Evolutionary conservation across 2,888 invertebrate genomes (phyloP), one percentile per base, ranked within the genome.

Genomic region (Caenorhabditis sp.): DNA sequence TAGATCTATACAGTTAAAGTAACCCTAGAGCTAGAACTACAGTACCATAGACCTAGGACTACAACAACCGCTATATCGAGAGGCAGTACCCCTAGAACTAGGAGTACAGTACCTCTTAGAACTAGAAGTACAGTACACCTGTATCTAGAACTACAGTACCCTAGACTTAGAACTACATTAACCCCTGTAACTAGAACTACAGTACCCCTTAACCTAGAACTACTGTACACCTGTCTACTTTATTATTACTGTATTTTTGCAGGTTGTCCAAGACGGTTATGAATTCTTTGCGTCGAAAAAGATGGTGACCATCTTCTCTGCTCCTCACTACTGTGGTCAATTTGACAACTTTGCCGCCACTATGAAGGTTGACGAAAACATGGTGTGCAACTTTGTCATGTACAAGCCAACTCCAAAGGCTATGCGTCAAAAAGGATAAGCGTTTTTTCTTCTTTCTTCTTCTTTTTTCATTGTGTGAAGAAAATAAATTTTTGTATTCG

Each of bases 191-290:
- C n/a, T n/a, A n/a, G n/a, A n/a, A n/a, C n/a, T n/a, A n/a, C n/a
- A n/a, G n/a, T n/a, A n/a, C n/a, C n/a, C 49, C 23, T n/a, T 1
- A 53, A 49, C 3, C 26, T n/a, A 59, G 17, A 63, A 17, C n/a
- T 31, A 25, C 10, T 7, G 21, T 3, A 56, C n/a, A 57, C 17
- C 25, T n/a, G n/a, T 4, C 5, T 31, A 4, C 17, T 8, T 26
- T 70, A n/a, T n/a, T n/a, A n/a, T 31, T 31, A 31, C 20, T 82
- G 88, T 31, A 7, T 31, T 31, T 31, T 43, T 43, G 8, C 43
- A 43, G 88, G 89, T 90, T 54, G 90, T 91, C 17, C 90, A 90
- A 84, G 91, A 91, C 86, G 91, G 91, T 21, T 91, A 91, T 86
- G 90, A 91, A 85, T 91, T 91, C 86, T 91, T 91, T 83, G 83